Conservation (phyloP, 1,140 invertebrate species). For the Teleopsis dalmanni region DNA sequence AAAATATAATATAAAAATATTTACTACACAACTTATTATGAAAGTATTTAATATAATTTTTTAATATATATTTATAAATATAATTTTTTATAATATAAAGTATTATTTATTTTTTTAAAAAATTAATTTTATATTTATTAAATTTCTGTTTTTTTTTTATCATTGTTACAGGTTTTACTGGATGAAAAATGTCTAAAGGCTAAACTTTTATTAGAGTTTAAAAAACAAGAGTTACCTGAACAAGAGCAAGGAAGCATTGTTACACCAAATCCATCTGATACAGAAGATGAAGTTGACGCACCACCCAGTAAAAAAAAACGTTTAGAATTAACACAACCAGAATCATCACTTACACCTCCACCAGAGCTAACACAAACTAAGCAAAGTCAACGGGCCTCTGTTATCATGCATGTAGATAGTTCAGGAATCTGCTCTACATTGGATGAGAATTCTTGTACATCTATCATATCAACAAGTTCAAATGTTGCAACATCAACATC, state of each 20-base stretch:
- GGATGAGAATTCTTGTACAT: constrained; percentile 23
- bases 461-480: constrained; percentile 14
- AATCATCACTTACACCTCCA: constrained; percentile 25
- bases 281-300: constrained; percentile 45
- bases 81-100: not conserved
- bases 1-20: too few relatives aligned
- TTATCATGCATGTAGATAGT: constrained; percentile 73
- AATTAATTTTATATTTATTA: not conserved
- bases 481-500: constrained; percentile 15
- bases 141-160: constrained; percentile 4
- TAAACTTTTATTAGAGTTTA: constrained; percentile 30
- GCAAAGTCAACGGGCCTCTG: constrained; percentile 49
- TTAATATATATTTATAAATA: not conserved
- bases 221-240: constrained; percentile 25
- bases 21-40: too few relatives aligned
- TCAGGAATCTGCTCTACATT: constrained; percentile 49
- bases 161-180: too few relatives aligned
- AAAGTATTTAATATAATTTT: too few relatives aligned
- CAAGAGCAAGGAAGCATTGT: constrained; percentile 20
- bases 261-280: constrained; percentile 49
- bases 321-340: constrained; percentile 23
- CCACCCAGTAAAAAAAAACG: constrained; percentile 43
- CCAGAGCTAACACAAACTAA: constrained; percentile 29
- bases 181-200: constrained; percentile 34
- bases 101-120: not conserved